A percentile compares a stretch with the other conserved stretches of the same genome.
Evolutionary conservation across 2,113 vertebrate species (phyloP).

Genomic region (Isurus oxyrinchus): DNA sequence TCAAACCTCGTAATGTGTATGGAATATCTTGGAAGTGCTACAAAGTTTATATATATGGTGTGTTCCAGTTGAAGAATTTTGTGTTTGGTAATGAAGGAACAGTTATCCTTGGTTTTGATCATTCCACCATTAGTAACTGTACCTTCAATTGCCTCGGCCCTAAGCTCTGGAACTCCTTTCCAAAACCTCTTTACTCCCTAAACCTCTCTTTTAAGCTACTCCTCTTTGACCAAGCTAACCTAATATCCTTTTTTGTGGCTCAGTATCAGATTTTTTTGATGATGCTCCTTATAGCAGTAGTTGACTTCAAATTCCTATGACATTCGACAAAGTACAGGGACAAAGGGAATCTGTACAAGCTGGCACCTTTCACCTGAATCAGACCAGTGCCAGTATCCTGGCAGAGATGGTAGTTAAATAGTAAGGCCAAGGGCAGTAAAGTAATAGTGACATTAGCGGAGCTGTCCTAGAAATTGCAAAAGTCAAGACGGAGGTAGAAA

Average conservation of each 20-base stretch:
- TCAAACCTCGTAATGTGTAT: background rate
- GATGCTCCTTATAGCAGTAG: background rate
- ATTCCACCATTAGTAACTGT: background rate
- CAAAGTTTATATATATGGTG: background rate
- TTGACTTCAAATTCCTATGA: background rate
- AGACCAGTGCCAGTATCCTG: background rate
- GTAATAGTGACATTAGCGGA: background rate
- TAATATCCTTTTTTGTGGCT: background rate
- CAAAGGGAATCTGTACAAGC: background rate
- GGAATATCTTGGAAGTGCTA: background rate
- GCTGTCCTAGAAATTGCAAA: background rate
- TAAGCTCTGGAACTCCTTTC: background rate
- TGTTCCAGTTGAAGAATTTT: background rate
- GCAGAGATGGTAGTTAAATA: background rate
- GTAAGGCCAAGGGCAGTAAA: background rate
- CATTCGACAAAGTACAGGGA: background rate
- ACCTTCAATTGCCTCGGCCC: background rate
- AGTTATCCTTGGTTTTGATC: background rate
- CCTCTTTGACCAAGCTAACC: background rate
- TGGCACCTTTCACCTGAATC: background rate
- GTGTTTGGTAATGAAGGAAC: background rate
- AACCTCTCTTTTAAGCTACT: background rate
- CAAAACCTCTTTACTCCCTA: background rate
- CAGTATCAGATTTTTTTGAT: background rate
- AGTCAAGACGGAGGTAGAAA: background rate